A percentile compares a stretch with the other conserved stretches of the same genome.
Conservation (phyloP, 2,113 vertebrate species). For the Bettongia penicillata region DNA sequence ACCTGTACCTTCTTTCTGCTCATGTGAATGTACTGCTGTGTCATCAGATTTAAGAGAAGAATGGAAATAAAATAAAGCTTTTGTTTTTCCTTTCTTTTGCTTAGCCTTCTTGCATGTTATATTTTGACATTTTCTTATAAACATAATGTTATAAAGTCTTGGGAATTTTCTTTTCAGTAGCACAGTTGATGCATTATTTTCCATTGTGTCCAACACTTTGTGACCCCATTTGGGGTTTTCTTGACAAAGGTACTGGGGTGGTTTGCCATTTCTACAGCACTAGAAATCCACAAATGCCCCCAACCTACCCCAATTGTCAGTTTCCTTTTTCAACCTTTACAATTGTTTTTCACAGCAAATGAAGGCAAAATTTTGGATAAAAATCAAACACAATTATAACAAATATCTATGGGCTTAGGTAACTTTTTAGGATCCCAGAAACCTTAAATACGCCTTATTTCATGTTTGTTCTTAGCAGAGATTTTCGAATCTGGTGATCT, state of each 20-base stretch:
- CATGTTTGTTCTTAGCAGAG: neutral
- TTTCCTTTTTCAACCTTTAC: neutral
- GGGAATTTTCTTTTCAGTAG: neutral
- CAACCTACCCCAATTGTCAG: neutral
- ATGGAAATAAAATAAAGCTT: neutral
- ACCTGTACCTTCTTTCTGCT: neutral
- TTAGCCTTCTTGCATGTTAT: neutral
- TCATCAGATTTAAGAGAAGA: neutral
- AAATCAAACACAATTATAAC: neutral
- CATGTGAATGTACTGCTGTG: rapidly evolving
- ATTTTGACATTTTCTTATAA: neutral
- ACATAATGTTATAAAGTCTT: neutral
- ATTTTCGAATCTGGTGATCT: neutral
- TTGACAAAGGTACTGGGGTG: too few relatives aligned
- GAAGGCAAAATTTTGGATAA: neutral
- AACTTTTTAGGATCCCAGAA: neutral
- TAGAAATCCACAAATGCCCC: neutral
- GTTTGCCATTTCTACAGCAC: too few relatives aligned
- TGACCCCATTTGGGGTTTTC: too few relatives aligned
- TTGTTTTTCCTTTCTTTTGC: neutral
- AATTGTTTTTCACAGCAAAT: neutral
- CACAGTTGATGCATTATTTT: too few relatives aligned
- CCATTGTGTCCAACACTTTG: too few relatives aligned
- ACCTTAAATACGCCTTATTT: too few relatives aligned
- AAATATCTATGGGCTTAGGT: neutral